Conservation (phyloP, 2,113 vertebrate genomes). For the Xerus inauris region DNA sequence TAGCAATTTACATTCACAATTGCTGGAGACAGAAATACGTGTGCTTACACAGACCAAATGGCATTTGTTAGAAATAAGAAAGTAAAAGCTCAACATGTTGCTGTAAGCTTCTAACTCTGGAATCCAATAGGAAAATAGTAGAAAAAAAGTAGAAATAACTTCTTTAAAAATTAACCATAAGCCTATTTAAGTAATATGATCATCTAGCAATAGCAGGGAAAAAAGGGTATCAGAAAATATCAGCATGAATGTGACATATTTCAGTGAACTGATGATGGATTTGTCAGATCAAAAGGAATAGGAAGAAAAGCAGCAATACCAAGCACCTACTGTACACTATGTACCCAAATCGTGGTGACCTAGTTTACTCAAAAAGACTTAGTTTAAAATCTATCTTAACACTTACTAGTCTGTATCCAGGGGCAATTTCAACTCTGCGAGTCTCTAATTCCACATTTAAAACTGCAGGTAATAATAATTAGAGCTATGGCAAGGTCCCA, state of each 20-base stretch:
- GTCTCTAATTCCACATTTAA: neutral
- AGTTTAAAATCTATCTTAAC: neutral
- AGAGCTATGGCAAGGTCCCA: neutral
- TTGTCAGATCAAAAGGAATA: neutral
- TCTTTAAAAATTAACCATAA: neutral
- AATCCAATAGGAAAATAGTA: neutral
- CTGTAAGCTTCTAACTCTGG: neutral
- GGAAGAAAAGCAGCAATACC: neutral
- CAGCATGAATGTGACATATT: neutral
- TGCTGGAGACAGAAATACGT: neutral
- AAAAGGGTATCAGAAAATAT: neutral
- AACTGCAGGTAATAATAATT: neutral
- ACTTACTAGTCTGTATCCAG: neutral
- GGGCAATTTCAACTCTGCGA: neutral
- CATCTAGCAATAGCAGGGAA: neutral
- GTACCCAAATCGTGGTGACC: neutral
- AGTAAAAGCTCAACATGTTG: neutral
- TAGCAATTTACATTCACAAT: neutral
- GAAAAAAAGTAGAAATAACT: slow-evolving; percentile 17
- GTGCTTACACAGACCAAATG: neutral
- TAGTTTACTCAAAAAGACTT: neutral
- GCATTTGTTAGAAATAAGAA: neutral
- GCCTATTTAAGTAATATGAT: neutral
- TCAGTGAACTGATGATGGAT: neutral
- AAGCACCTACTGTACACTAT: neutral